Conservation (phyloP, 2,888 invertebrate species). For the Nysson spinosus region DNA sequence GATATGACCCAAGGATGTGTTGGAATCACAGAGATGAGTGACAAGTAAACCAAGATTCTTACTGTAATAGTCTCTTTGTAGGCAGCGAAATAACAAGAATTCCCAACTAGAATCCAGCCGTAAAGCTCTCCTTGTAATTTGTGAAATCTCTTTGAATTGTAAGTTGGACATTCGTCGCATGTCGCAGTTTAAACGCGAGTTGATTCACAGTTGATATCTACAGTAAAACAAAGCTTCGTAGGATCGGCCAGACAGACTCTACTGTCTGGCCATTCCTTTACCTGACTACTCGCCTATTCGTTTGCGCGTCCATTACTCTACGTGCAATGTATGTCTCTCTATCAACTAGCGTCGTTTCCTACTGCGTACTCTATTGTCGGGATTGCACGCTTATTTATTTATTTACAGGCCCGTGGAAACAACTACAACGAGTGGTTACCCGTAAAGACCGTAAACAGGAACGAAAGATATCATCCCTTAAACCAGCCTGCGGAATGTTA, state of each 20-base stretch:
- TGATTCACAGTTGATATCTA: conserved; percentile 11
- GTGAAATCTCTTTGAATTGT: conserved; percentile 42
- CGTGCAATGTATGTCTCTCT: conserved; percentile 26
- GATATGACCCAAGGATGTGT: too few relatives aligned
- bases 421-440: neutral
- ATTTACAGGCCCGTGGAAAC: conserved; percentile 28
- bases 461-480: neutral
- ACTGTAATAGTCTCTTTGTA: neutral
- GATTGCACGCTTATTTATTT: conserved; percentile 36
- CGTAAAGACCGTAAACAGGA: neutral
- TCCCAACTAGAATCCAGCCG: conserved; percentile 17
- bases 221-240: conserved; percentile 23
- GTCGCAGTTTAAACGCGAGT: conserved; percentile 21
- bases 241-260: conserved; percentile 11
- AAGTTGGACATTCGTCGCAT: conserved; percentile 10
- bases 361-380: conserved; percentile 27
- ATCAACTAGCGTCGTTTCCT: conserved; percentile 42
- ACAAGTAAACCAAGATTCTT: too few relatives aligned
- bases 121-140: conserved; percentile 22
- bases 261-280: conserved; percentile 40
- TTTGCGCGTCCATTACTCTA: conserved; percentile 9
- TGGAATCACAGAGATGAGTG: too few relatives aligned
- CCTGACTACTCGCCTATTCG: conserved; percentile 16
- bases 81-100: conserved; percentile 21
- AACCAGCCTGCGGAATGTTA: neutral